Evolutionary conservation across 1,140 invertebrate species (phyloP).

Genomic region (Delia radicum): DNA sequence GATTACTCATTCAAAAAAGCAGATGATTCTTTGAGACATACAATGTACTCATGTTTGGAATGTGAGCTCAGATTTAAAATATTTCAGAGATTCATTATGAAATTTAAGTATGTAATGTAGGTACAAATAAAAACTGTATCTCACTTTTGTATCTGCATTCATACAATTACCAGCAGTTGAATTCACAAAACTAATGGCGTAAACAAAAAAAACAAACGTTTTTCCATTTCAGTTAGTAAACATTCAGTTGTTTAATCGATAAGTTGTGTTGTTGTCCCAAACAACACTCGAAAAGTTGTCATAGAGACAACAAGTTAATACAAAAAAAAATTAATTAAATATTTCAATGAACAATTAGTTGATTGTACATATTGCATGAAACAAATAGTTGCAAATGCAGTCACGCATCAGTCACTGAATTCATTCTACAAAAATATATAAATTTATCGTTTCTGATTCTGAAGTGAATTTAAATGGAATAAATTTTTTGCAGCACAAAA

Average conservation of each 20-base stretch:
- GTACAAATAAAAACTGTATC: too few relatives aligned
- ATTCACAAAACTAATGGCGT: neutral
- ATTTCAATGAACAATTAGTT: neutral
- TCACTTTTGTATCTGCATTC: too few relatives aligned
- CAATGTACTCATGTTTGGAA: too few relatives aligned
- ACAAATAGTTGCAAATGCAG: too few relatives aligned
- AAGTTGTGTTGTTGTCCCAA: conserved; percentile 37
- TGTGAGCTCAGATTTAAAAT: too few relatives aligned
- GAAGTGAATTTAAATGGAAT: neutral
- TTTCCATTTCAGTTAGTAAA: conserved; percentile 34
- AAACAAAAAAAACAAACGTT: neutral
- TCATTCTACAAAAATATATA: neutral
- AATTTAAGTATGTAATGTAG: too few relatives aligned
- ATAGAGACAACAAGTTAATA: neutral
- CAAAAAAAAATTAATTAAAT: neutral
- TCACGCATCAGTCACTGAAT: too few relatives aligned
- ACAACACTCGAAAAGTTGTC: neutral
- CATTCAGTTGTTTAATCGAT: conserved; percentile 47
- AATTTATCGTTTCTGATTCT: too few relatives aligned
- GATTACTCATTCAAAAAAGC: too few relatives aligned
- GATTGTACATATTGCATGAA: neutral
- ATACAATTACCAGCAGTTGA: neutral
- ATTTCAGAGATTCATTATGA: too few relatives aligned
- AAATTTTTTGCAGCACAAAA: neutral
- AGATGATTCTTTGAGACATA: too few relatives aligned